Base-by-base conservation (phyloP, 2,797 vertebrate genomes). In the Pipistrellus kuhlii region DNA sequence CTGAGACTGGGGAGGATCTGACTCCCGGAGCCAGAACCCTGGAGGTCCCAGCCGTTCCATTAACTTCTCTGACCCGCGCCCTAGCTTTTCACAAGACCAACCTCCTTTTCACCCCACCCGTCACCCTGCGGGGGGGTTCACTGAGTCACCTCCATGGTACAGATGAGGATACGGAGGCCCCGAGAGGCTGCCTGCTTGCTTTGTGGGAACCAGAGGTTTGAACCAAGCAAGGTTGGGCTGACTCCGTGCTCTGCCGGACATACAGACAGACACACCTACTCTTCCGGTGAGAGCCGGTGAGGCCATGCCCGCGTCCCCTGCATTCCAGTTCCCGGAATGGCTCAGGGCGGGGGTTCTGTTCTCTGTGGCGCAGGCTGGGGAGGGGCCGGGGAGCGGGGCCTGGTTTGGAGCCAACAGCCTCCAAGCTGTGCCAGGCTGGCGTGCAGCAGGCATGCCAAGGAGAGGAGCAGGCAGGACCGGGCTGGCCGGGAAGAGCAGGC, bases 401-500 rank as follows among this genome's bases (percentile, higher is more conserved):
- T 90, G 85, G 44, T 35, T 27, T 20, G 32, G 64, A 85, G 84
- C 93, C 91, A 92, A 46, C 3, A 68, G 73, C 62, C 78, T 76
- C 32, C 1, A 4, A 51, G 81, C 87, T 35, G 27, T 84, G 86
- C 72, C 76, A 83, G 8, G 51, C 44, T 3, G 5, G 30, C 25
- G 72, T 30, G 41, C 35, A 44, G 72, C 95, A 59, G 91, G 72
- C 84, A 55, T 27, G 17, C 27, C 44, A 21, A 35, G 82, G 27
- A 32, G 48, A 90, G 25, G 32, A 53, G 68, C 90, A 53, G 94
- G 51, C 77, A 91, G 87, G 93, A 88, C 85, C 5, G 23, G 85
- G 25, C 95, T 53, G 86, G 95, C 93, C 82, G 68, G 88, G 12
- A 38, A 14, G 62, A 78, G 82, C 88, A 88, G 48, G 69, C 68